A percentile compares a stretch with the other conserved stretches of the same genome.
phyloP scores from a whole-genome alignment of 2,888 invertebrate species.

The Caenorhabditis sp. region DNA sequence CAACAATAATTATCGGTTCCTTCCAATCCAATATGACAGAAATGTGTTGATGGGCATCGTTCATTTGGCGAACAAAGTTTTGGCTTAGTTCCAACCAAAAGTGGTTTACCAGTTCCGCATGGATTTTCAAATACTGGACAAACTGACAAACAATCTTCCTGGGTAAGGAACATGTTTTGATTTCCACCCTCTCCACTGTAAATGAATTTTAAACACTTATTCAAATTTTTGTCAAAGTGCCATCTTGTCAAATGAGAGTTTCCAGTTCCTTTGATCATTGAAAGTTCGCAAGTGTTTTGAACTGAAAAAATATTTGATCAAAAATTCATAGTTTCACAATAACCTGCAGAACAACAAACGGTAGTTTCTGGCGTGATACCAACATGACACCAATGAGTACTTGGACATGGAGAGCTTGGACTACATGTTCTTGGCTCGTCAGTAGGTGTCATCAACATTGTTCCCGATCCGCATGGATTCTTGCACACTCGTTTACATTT shows the following conservation, averaged over 20 bases:
- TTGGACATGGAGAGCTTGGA: constrained; percentile 54
- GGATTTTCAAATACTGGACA: constrained; percentile 68
- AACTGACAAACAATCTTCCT: constrained; percentile 61
- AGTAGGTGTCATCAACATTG: constrained; percentile 54
- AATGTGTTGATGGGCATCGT: constrained; percentile 68
- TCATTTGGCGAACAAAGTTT: constrained; percentile 47
- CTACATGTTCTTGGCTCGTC: constrained; percentile 59
- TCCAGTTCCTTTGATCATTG: constrained; percentile 58
- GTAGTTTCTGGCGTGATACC: constrained; percentile 65
- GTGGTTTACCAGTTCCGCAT: constrained; percentile 58
- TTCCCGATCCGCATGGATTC: constrained; percentile 66
- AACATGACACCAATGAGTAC: constrained; percentile 67
- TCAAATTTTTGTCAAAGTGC: constrained; percentile 51
- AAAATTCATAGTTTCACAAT: constrained; percentile 9
- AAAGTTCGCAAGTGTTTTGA: constrained; percentile 56
- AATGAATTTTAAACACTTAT: constrained; percentile 63
- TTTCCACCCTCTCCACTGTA: constrained; percentile 69
- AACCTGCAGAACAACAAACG: constrained; percentile 64
- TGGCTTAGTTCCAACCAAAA: constrained; percentile 52
- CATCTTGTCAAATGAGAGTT: constrained; percentile 51
- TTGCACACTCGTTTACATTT: constrained; percentile 52
- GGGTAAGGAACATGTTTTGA: constrained; percentile 69
- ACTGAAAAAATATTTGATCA: constrained; percentile 27
- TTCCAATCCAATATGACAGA: constrained; percentile 66
- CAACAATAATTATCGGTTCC: constrained; percentile 66